Base-by-base conservation (phyloP, 2,113 vertebrate species). In the Pipra filicauda region DNA sequence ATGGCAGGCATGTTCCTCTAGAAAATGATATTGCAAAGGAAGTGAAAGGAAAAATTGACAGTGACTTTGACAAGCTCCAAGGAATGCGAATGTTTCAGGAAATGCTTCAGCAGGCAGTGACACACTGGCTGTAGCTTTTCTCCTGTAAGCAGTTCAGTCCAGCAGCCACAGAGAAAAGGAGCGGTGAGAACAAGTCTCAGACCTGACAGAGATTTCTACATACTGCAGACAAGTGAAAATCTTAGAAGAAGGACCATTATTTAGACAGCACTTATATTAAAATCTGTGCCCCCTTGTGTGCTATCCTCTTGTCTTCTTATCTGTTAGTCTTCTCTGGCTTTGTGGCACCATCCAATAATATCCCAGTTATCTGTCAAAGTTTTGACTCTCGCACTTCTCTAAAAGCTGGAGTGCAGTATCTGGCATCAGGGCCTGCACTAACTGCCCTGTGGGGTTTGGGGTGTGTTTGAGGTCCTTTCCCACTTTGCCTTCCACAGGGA, bases 361-460 rank as follows among this genome's bases (percentile, higher is more conserved):
- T 9, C 5, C 11, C 31, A 44, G 35, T 24, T n/a, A 46, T 46
- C 21, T 31, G 21, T 30, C 21, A 55, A 8, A 71, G 17, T 86
- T 79, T 9, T n/a, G 69, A 51, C 15, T 64, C 21, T 91, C 5
- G 12, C 18, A 18, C 26, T 84, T 64, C 12, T 67, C 33, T 41
- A 5, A 15, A 62, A 4, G 1, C 9, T 3, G 5, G 30, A 5
- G 12, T 46, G 64, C 44, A 75, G 37, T 2, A 7, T 22, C 11
- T 26, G 61, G 11, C 14, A 74, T 31, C 55, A 87, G 58, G 79
- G 12, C 35, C 30, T 75, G 24, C 0, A 6, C 9, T 2, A 3
- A 28, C 1, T 1, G 2, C 3, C 30, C 21, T 0, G 0, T 30
- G 24, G 35, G 13, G 15, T 62, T 3, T 10, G 15, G 14, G 12